Evolutionary conservation across 2,797 vertebrate species (phyloP).

Genomic region (Apogon talboti): DNA sequence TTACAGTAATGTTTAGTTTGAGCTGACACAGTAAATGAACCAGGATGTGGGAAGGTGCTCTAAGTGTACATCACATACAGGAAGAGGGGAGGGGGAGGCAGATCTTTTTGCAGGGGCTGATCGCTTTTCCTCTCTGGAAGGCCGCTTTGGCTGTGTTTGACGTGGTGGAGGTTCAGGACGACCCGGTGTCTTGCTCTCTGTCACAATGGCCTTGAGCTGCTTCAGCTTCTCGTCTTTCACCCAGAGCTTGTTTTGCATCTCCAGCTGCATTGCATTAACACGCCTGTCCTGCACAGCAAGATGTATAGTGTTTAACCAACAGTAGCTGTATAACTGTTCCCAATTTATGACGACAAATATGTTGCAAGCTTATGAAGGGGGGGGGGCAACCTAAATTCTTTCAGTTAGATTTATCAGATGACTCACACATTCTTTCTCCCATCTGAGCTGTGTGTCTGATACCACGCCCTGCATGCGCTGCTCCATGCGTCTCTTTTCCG

Average conservation of each 20-base stretch:
- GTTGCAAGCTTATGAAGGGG: too few species aligned
- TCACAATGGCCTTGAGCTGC: slow-evolving; percentile 96
- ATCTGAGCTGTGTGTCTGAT: slow-evolving; percentile 89
- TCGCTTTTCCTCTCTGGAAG: slow-evolving; percentile 11
- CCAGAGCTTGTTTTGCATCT: slow-evolving; percentile 99
- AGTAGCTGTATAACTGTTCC: neutral
- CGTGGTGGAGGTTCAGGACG: slow-evolving; percentile 68
- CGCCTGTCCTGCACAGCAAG: slow-evolving; percentile 85
- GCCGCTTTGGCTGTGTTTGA: slow-evolving; percentile 72
- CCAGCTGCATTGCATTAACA: slow-evolving; percentile 93
- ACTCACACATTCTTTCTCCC: slow-evolving; percentile 98
- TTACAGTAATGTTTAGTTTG: neutral
- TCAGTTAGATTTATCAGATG: neutral
- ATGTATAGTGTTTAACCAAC: neutral
- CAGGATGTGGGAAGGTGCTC: neutral
- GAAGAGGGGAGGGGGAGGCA: slow-evolving; percentile 78
- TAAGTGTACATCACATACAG: slow-evolving; percentile 91
- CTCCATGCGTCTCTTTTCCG: slow-evolving; percentile 91
- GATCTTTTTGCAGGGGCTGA: slow-evolving; percentile 59
- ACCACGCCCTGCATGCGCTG: slow-evolving; percentile 91
- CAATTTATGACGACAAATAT: neutral
- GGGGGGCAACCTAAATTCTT: neutral
- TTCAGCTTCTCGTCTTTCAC: slow-evolving; percentile 98
- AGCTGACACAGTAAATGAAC: neutral
- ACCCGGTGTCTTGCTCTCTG: slow-evolving; percentile 82